These are phyloP conservation scores for Drosophila kepulauana DNA, from an alignment of 1,140 invertebrate species.

Conservation along the genomic window DNA sequence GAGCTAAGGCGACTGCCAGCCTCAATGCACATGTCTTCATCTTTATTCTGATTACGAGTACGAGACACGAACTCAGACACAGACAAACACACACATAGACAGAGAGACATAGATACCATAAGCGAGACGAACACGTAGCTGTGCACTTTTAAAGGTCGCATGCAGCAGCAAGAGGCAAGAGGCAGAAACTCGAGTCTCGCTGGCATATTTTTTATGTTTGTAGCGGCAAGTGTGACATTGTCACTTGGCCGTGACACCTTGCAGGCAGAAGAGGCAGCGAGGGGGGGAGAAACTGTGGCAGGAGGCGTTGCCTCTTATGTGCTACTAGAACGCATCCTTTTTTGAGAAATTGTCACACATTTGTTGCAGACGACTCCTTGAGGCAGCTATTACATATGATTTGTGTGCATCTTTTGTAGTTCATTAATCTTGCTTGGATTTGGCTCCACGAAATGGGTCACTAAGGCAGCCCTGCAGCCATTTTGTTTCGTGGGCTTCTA, in stretches of 20 bases:
- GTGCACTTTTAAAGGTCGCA: constrained; percentile 59
- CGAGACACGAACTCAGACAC: constrained; percentile 22
- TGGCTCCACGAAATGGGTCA: constrained; percentile 61
- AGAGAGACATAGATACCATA: background rate
- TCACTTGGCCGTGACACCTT: constrained; percentile 79
- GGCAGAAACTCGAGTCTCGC: constrained; percentile 20
- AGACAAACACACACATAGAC: constrained; percentile 15
- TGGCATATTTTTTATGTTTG: constrained; percentile 46
- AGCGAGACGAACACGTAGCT: constrained; percentile 46
- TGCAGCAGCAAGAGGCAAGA: constrained; percentile 31
- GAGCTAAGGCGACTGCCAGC: constrained; percentile 47
- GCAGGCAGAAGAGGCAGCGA: background rate
- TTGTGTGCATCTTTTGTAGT: constrained; percentile 79
- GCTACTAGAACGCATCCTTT: constrained; percentile 47
- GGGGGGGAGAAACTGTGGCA: background rate
- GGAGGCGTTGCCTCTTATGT: constrained; percentile 14
- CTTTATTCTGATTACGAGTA: constrained; percentile 42
- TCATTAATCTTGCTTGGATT: constrained; percentile 67
- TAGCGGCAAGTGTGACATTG: constrained; percentile 76
- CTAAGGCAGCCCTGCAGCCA: constrained; percentile 40
- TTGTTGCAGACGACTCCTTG: constrained; percentile 53
- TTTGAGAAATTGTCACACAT: constrained; percentile 79
- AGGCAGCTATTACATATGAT: constrained; percentile 67
- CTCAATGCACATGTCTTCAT: constrained; percentile 78
- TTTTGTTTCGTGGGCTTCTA: constrained; percentile 22